phyloP scores from a whole-genome alignment of 35 echinoderm and acorn worm genomes.

The Amphiura filiformis region DNA sequence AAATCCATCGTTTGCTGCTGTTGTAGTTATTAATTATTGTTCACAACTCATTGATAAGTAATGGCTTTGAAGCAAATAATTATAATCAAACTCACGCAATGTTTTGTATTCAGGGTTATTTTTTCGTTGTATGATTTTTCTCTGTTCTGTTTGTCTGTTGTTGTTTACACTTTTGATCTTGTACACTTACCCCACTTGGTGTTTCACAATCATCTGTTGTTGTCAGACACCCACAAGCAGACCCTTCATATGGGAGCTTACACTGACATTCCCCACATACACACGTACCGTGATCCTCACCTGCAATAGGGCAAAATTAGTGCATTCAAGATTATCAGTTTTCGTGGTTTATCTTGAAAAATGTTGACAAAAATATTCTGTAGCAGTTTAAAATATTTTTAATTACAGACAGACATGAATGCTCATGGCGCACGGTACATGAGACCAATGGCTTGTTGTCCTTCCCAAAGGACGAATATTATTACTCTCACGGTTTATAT shows the following conservation, averaged over 20 bases:
- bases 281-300: not conserved
- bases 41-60: too few relatives aligned
- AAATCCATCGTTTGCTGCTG: too few relatives aligned
- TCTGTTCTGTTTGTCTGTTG: too few relatives aligned
- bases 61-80: too few relatives aligned
- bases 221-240: not conserved
- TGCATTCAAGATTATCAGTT: not conserved
- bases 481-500: too few relatives aligned
- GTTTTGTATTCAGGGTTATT: too few relatives aligned
- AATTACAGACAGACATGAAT: not conserved
- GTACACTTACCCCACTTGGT: not conserved
- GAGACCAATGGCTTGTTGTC: not conserved
- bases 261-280: not conserved
- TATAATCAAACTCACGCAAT: too few relatives aligned
- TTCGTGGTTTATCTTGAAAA: too few relatives aligned
- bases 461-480: not conserved
- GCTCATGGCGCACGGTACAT: not conserved
- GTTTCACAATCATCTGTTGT: not conserved
- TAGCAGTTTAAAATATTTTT: not conserved
- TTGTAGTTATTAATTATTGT: too few relatives aligned
- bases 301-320: not conserved
- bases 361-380: not conserved
- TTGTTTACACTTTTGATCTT: too few relatives aligned
- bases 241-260: not conserved
- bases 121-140: too few relatives aligned